These are phyloP conservation scores for Myioborus melanocephalus DNA, from an alignment of 2,797 vertebrate species.

Conservation along the genomic window DNA sequence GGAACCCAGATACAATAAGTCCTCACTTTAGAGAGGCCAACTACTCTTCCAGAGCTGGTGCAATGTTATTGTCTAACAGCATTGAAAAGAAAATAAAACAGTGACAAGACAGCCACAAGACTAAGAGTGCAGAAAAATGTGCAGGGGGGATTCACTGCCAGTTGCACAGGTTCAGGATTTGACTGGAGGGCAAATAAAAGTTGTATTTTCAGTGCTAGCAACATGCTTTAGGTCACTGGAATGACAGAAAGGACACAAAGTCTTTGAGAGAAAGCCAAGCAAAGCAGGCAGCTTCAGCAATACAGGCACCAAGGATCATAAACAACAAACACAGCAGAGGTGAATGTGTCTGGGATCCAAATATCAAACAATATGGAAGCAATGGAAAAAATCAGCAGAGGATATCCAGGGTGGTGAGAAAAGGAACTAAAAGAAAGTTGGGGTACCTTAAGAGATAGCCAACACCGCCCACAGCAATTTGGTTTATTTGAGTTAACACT, in stretches of 20 bases:
- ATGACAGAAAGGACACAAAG: not conserved
- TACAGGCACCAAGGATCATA: not conserved
- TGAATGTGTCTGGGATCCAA: not conserved
- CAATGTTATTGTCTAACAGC: not conserved
- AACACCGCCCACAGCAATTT: not conserved
- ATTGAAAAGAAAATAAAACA: not conserved
- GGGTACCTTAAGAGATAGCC: not conserved
- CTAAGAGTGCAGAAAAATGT: not conserved
- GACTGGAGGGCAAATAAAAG: not conserved
- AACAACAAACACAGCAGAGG: not conserved
- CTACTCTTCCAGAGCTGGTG: not conserved
- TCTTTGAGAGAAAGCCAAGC: not conserved
- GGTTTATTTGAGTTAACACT: not conserved
- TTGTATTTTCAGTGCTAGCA: not conserved
- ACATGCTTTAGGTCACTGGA: not conserved
- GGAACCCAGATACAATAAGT: no score
- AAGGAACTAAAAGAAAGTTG: not conserved
- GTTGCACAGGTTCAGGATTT: not conserved
- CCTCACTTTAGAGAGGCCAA: not conserved
- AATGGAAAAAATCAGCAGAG: not conserved
- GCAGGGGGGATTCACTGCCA: rapidly evolving
- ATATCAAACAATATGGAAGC: not conserved
- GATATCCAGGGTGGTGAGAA: not conserved
- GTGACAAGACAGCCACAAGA: not conserved
- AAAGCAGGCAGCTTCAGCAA: not conserved